phyloP scores from a whole-genome alignment of 2,113 vertebrate genomes.

The Syngnathus typhle region DNA sequence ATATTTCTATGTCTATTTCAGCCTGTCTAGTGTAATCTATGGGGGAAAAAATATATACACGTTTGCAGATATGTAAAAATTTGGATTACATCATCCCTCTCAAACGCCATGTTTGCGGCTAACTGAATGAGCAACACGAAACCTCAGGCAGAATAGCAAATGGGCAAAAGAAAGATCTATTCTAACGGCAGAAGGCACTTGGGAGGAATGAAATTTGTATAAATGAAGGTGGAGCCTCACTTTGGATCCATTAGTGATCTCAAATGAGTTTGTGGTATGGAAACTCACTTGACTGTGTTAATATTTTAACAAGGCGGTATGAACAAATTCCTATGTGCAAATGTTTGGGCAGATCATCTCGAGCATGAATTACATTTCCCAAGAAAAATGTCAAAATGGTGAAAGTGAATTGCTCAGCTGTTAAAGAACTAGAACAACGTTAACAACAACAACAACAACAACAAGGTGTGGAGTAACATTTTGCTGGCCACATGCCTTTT shows the following conservation, averaged over 20 bases:
- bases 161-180: slow-evolving; percentile 10
- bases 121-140: slow-evolving; percentile 6
- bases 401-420: background rate
- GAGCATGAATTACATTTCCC: slow-evolving; percentile 39
- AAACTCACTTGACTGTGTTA: background rate
- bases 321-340: slow-evolving; percentile 44
- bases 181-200: slow-evolving; percentile 68
- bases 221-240: slow-evolving; percentile 22
- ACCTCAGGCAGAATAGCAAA: slow-evolving; percentile 1
- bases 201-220: slow-evolving; percentile 69
- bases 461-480: background rate
- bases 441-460: background rate
- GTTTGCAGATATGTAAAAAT: slow-evolving; percentile 51
- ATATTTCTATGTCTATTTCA: slow-evolving; percentile 51
- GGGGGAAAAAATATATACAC: slow-evolving; percentile 64
- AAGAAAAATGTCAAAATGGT: background rate
- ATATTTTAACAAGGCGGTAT: slow-evolving; percentile 11
- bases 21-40: slow-evolving; percentile 56
- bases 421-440: background rate
- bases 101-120: slow-evolving; percentile 57
- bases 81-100: slow-evolving; percentile 68
- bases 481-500: background rate
- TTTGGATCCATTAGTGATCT: background rate
- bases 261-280: background rate
- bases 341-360: slow-evolving; percentile 55